phyloP scores from a whole-genome alignment of 2,113 vertebrate species.

The Oryzias javanicus region DNA sequence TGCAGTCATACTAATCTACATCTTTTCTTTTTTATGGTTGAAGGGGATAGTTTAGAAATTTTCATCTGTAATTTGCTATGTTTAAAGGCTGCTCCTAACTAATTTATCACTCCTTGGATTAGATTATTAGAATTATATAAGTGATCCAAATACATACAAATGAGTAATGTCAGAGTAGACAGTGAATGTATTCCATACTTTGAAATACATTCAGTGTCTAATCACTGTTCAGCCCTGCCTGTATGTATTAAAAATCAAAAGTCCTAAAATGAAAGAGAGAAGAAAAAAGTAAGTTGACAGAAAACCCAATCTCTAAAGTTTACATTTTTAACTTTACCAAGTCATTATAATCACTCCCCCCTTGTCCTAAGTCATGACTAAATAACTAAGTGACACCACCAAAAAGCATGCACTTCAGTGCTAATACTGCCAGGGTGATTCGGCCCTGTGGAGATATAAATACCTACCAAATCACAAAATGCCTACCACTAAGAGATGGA shows the following conservation, averaged over 20 bases:
- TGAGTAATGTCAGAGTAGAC: too few species aligned
- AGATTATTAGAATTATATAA: too few species aligned
- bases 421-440: conserved; percentile 56
- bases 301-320: conserved; percentile 28
- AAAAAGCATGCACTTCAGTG: conserved; percentile 73
- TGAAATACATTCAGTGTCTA: background rate
- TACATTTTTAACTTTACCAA: conserved; percentile 47
- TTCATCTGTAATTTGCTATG: too few species aligned
- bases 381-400: conserved; percentile 69
- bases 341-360: conserved; percentile 58
- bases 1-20: too few species aligned
- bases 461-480: conserved; percentile 77
- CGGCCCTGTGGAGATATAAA: conserved; percentile 73
- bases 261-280: conserved; percentile 23
- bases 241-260: conserved; percentile 24
- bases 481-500: conserved; percentile 71
- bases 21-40: too few species aligned
- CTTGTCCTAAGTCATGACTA: conserved; percentile 59
- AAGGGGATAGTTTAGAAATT: too few species aligned
- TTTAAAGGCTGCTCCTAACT: too few species aligned
- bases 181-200: background rate
- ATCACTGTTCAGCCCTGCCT: conserved; percentile 11
- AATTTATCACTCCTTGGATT: too few species aligned
- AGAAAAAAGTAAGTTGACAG: conserved; percentile 22
- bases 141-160: too few species aligned